A percentile compares a stretch with the other conserved stretches of the same genome.
Evolutionary conservation across 2,797 vertebrate species (phyloP).

Genomic region (Schizopygopsis malacanthus): DNA sequence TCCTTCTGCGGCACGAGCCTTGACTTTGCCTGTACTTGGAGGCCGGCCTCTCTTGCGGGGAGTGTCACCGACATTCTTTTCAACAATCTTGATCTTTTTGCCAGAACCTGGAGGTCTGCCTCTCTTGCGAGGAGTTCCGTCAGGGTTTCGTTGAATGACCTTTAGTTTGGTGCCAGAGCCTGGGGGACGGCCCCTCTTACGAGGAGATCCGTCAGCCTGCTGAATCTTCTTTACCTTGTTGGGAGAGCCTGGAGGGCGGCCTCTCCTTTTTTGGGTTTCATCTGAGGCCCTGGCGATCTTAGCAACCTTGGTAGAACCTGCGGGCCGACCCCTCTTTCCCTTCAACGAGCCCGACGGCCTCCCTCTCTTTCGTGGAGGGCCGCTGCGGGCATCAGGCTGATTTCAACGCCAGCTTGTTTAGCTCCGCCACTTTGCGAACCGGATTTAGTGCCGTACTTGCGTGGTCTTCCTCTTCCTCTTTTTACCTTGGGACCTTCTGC

Average conservation of each 20-base stretch:
- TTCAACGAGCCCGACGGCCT: constrained; percentile 51
- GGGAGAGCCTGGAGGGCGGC: constrained; percentile 60
- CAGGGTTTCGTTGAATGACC: not conserved
- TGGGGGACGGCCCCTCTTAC: constrained; percentile 67
- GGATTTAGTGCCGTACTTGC: constrained; percentile 62
- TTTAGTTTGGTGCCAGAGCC: constrained; percentile 58
- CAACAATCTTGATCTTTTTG: not conserved
- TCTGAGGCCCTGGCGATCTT: constrained; percentile 24
- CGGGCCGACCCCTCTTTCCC: constrained; percentile 67
- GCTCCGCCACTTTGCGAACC: not conserved
- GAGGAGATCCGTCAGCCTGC: constrained; percentile 30
- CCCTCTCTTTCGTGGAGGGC: constrained; percentile 45
- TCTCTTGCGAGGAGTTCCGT: constrained; percentile 62
- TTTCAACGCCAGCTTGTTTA: not conserved
- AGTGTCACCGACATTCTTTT: not conserved
- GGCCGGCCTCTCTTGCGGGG: constrained; percentile 69
- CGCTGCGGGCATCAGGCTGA: not conserved
- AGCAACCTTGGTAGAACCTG: constrained; percentile 35
- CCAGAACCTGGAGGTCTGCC: constrained; percentile 63
- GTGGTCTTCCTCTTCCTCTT: constrained; percentile 75
- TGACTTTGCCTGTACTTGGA: constrained; percentile 36
- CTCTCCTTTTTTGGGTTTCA: constrained; percentile 64
- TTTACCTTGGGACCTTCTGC: constrained; percentile 59
- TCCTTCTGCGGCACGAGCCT: not conserved
- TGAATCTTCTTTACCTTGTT: constrained; percentile 30